A percentile compares a stretch with the other conserved stretches of the same genome.
phyloP scores from a whole-genome alignment of 2,888 invertebrate genomes.

The Calliopum simillimum region DNA sequence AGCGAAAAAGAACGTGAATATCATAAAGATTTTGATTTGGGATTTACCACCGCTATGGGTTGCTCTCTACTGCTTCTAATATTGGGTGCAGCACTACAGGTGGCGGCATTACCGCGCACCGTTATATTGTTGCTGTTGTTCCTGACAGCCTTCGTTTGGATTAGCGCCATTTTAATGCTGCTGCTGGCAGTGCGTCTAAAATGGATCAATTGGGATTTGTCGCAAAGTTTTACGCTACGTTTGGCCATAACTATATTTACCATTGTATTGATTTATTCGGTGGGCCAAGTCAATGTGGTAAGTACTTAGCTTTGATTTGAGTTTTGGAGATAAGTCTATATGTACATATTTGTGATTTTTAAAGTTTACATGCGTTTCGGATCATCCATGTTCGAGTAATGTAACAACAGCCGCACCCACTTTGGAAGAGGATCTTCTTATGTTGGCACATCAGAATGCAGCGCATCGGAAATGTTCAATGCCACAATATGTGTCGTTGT shows the following conservation, averaged over 20 bases:
- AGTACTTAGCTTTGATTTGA: constrained; percentile 67
- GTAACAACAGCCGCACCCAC: constrained; percentile 48
- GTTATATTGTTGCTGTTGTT: constrained; percentile 86
- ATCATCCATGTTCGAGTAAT: constrained; percentile 65
- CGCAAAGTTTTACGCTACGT: constrained; percentile 83
- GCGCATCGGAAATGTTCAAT: constrained; percentile 85
- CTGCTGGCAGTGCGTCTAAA: constrained; percentile 84
- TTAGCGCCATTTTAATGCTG: constrained; percentile 86
- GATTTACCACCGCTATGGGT: constrained; percentile 85
- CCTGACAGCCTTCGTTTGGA: constrained; percentile 91
- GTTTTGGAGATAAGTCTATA: neutral
- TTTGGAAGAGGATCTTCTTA: constrained; percentile 53
- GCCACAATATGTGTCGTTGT: constrained; percentile 88
- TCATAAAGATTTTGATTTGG: constrained; percentile 85
- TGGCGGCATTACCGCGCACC: constrained; percentile 84
- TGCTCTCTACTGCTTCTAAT: constrained; percentile 82
- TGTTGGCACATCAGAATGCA: constrained; percentile 57
- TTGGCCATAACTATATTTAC: constrained; percentile 90
- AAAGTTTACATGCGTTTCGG: constrained; percentile 75
- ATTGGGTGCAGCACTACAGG: constrained; percentile 80
- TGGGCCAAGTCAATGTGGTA: constrained; percentile 94
- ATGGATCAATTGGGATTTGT: constrained; percentile 88
- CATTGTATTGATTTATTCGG: constrained; percentile 86
- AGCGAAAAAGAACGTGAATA: constrained; percentile 89
- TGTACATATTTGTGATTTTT: neutral